Base-by-base conservation (phyloP, 2,888 invertebrate genomes). In the Tenthredo livida region DNA sequence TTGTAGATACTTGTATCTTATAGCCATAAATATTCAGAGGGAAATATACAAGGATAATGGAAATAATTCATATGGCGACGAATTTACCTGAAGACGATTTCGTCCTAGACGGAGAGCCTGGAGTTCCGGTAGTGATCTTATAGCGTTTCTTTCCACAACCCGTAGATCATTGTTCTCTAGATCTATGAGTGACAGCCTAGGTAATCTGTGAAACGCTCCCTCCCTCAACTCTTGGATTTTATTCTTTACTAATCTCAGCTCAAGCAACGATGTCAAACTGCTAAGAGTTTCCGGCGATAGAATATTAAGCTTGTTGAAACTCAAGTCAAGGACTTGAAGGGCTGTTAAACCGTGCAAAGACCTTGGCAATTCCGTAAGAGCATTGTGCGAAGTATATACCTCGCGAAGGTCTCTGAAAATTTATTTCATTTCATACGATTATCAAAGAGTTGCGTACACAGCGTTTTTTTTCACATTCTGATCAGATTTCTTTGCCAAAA, bases 151-250 rank as follows among this genome's bases (percentile, higher is more conserved):
- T 89, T 97, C 96, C 50, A 98, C 94, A 29, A 96, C 94, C 90
- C 96, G 95, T 50, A 98, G 94, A 90, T 97, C 96, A 92, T 98
- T 97, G 90, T 96, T 96, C 87, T 97, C 97, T 88, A 98, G 94
- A 93, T 97, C 96, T 61, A 98, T 95, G 67, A 96, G 95, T 88
- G 96, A 96, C 50, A 98, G 92, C 86, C 96, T 95, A 33, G 95
- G 95, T 67, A 98, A 93, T 88, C 96, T 95, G 87, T 95, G 95
- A 88, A 98, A 97, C 21, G 96, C 96, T 21, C 96, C 96, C 87
- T 96, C 95, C 80, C 95, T 95, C 43, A 98, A 90, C 89, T 96
- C 96, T 33, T 95, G 94, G 65, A 98, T 95, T 89, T 96, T 96
- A 93, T 98, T 98, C 88, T 96, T 95, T 4, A 97, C 96, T 87